Conservation (phyloP, 2,888 invertebrate genomes). For the Melieria omissa region DNA sequence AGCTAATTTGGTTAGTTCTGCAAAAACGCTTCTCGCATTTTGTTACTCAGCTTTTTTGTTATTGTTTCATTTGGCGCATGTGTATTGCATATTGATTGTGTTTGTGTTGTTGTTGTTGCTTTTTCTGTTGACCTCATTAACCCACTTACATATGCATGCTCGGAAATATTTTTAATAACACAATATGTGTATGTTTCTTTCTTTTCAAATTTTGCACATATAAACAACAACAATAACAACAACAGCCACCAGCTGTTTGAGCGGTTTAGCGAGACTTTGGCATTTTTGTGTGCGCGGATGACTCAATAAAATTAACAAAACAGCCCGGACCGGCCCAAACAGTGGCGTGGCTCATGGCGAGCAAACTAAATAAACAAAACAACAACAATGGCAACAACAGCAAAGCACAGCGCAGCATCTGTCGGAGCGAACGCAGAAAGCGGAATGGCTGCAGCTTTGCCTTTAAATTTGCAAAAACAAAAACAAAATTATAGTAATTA, state of each 20-base stretch:
- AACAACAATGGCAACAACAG: neutral
- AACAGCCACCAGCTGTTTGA: neutral
- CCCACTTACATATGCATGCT: conserved; percentile 49
- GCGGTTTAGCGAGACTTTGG: neutral
- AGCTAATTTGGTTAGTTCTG: no score
- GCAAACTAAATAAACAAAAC: neutral
- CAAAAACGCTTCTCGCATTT: no score
- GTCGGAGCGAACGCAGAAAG: no score
- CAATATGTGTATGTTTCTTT: conserved; percentile 35
- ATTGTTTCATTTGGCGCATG: no score
- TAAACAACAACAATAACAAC: neutral
- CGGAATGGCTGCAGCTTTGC: no score
- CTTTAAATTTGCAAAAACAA: no score
- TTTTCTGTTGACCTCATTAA: conserved; percentile 54
- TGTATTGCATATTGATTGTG: no score
- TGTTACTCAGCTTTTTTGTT: no score
- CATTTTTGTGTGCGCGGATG: neutral
- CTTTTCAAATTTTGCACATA: neutral
- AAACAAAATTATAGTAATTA: no score
- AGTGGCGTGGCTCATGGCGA: neutral
- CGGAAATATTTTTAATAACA: conserved; percentile 26
- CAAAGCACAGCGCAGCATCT: no score
- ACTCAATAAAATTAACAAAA: neutral
- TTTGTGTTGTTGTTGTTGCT: conserved; percentile 7
- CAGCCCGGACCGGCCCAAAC: no score